Conservation (phyloP, 2,797 vertebrate genomes). For the Lutjanus argentimaculatus region DNA sequence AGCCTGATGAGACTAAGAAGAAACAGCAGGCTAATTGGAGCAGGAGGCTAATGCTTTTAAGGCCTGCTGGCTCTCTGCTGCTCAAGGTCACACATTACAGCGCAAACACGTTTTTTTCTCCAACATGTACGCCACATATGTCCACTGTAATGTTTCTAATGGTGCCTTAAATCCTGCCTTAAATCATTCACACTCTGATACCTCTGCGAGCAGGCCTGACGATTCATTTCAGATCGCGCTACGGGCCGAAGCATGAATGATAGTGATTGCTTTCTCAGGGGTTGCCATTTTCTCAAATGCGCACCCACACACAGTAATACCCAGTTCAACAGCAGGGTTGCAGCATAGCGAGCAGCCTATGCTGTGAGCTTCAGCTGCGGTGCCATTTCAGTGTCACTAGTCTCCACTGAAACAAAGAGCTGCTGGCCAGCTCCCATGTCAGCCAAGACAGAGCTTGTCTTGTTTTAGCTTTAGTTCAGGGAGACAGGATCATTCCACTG, state of each 20-base stretch:
- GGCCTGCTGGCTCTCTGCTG: slow-evolving; percentile 49
- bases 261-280: slow-evolving; percentile 53
- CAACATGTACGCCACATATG: neutral
- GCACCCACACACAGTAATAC: slow-evolving; percentile 36
- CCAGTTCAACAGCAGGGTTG: slow-evolving; percentile 56
- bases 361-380: slow-evolving; percentile 57
- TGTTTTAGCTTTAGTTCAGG: slow-evolving; percentile 66
- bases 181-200: slow-evolving; percentile 20
- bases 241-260: slow-evolving; percentile 29
- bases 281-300: slow-evolving; percentile 73
- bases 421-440: slow-evolving; percentile 65
- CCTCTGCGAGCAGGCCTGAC: slow-evolving; percentile 25
- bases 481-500: slow-evolving; percentile 59
- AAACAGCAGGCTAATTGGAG: slow-evolving; percentile 62
- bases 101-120: slow-evolving; percentile 20
- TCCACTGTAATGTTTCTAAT: neutral
- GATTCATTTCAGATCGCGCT: slow-evolving; percentile 39
- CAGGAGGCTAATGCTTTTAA: slow-evolving; percentile 65
- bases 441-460: slow-evolving; percentile 68
- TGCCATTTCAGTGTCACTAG: slow-evolving; percentile 70
- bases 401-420: slow-evolving; percentile 70
- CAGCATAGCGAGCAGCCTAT: slow-evolving; percentile 50
- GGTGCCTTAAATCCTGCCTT: neutral
- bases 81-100: slow-evolving; percentile 58
- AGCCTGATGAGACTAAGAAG: slow-evolving; percentile 54